Percentiles rank a stretch among this genome's conserved stretches.
Evolutionary conservation across 2,888 invertebrate genomes (phyloP).

Genomic region (Deilephila elpenor): DNA sequence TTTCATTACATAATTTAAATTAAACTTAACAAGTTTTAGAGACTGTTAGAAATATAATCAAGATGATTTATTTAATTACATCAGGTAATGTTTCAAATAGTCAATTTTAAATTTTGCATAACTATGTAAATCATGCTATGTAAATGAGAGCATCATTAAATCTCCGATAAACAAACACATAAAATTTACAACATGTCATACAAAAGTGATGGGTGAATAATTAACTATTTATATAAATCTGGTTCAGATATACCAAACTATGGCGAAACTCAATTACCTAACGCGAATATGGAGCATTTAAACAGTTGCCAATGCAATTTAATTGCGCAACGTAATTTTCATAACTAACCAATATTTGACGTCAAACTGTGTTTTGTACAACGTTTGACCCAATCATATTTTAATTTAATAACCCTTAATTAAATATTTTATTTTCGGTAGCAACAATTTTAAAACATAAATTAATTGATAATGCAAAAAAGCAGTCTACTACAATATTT

Average conservation of each 20-base stretch:
- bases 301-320: conserved; percentile 10
- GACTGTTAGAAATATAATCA: too few relatives aligned
- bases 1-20: too few relatives aligned
- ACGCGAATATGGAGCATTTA: conserved; percentile 15
- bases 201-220: conserved; percentile 10
- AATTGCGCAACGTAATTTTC: conserved; percentile 21
- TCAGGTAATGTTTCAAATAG: too few relatives aligned
- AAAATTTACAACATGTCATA: neutral
- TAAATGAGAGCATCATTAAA: too few relatives aligned
- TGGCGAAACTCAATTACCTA: conserved; percentile 17
- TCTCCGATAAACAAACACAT: too few relatives aligned
- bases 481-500: neutral
- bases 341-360: conserved; percentile 15
- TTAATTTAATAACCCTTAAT: neutral
- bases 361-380: neutral
- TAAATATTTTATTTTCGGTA: neutral
- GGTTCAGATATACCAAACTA: conserved; percentile 11
- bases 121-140: too few relatives aligned
- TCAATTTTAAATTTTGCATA: too few relatives aligned
- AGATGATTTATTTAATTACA: too few relatives aligned
- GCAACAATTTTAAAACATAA: too few relatives aligned
- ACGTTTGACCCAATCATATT: neutral
- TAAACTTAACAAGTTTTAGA: too few relatives aligned
- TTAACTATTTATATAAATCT: conserved; percentile 13
- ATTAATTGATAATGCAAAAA: neutral